Base-by-base conservation (phyloP, 2,888 invertebrate species). In the Chydorus sphaericus region DNA sequence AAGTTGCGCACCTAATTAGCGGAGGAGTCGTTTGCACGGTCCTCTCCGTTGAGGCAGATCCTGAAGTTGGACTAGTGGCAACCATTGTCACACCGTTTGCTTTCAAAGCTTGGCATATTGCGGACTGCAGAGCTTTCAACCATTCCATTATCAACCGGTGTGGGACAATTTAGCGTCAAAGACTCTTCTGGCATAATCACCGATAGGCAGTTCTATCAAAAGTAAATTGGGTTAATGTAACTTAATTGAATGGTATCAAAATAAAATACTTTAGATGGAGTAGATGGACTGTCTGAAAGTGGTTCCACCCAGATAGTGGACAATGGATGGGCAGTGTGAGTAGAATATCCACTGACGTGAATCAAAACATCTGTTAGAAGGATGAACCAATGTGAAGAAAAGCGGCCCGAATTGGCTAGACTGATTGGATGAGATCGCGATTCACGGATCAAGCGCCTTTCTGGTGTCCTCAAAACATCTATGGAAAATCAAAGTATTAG, bases 361-460 rank as follows among this genome's bases (percentile, higher is more conserved):
- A 88, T 78, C 60, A 91, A 81, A 56, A 83, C 73, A 69, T 91
- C 90, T 56, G 82, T 85, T 65, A 91, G 80, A 52, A 91, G 72
- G 61, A 90, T 77, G 64, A 91, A 87, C 75, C 82, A 82, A 64
- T 86, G 84, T 0, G 81, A 79, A 4, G 83, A 81, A 68, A 89
- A 84, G 60, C 84, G 75, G 23, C 83, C 79, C 16, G 81, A 80
- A 65, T 82, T 80, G 4, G 78, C 73, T 58, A 88, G 71, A 61
- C 77, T 78, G 3, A 91, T 69, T 1, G 82, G 81, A 61, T 80
- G 75, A 7, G 79, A 74, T 62, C 80, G 80, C 1, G 88, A 89
- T 63, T 89, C 88, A 57, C 84, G 73, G 54, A 90, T 75, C 37
- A 91, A 70, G n/a, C 90, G 76, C 54, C 89, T 75, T 54, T 80